Conservation (phyloP, 2,888 invertebrate genomes). For the Phragmatobia fuliginosa region DNA sequence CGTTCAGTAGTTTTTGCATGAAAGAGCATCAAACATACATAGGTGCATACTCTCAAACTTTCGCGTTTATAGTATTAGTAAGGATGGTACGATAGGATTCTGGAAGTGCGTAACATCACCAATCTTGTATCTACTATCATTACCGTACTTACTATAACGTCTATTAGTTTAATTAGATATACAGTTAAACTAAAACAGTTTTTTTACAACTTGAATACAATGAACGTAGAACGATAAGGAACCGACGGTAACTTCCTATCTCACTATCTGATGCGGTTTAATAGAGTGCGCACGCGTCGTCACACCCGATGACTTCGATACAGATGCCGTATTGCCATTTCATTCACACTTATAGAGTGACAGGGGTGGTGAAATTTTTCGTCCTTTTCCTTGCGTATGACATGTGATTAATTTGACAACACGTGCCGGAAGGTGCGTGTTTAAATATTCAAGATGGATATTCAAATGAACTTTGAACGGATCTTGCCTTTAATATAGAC, state of each 20-base stretch:
- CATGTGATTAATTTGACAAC: constrained; percentile 48
- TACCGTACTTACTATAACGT: background rate
- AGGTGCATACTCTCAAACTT: too few relatives aligned
- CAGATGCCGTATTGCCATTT: constrained; percentile 55
- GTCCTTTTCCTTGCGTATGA: constrained; percentile 29
- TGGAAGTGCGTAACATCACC: background rate
- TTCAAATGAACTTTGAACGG: constrained; percentile 47
- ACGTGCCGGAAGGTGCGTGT: constrained; percentile 53
- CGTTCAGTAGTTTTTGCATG: too few relatives aligned
- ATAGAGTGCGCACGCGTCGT: constrained; percentile 72
- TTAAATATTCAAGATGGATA: constrained; percentile 52
- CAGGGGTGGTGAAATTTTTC: constrained; percentile 9
- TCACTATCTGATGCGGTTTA: constrained; percentile 59
- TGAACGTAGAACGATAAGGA: constrained; percentile 62
- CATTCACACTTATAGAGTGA: constrained; percentile 23
- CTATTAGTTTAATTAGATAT: background rate
- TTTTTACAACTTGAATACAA: constrained; percentile 22
- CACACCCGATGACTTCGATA: constrained; percentile 65
- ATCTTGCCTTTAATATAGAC: constrained; percentile 39
- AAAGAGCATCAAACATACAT: too few relatives aligned
- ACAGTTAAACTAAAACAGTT: background rate
- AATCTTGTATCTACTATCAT: too few relatives aligned
- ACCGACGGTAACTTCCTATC: constrained; percentile 54
- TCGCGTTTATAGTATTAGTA: too few relatives aligned
- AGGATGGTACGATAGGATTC: background rate